Evolutionary conservation across 2,797 vertebrate species (phyloP).

Genomic region (Babyrousa celebensis): DNA sequence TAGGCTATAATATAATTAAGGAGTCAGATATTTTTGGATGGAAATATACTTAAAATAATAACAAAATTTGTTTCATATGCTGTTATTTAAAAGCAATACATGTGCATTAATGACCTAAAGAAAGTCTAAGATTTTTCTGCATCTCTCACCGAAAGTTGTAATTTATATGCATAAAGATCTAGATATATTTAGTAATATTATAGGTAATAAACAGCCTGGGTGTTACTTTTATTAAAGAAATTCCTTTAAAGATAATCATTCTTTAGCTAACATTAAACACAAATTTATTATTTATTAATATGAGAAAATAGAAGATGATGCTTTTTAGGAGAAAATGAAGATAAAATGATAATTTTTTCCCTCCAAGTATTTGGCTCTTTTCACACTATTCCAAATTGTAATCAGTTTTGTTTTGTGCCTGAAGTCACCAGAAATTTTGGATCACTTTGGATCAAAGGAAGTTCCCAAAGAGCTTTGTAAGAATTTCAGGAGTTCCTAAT

Average conservation of each 20-base stretch:
- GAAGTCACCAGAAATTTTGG: not conserved
- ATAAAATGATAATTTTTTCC: not conserved
- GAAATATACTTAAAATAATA: not conserved
- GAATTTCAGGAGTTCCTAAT: not conserved
- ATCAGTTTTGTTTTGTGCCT: not conserved
- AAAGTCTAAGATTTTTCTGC: not conserved
- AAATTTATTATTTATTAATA: constrained; percentile 8
- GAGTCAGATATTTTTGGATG: not conserved
- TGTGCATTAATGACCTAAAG: not conserved
- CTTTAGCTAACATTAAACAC: not conserved
- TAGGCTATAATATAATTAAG: not conserved
- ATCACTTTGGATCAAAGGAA: not conserved
- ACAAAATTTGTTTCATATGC: not conserved
- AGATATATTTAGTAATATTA: not conserved
- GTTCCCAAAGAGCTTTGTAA: not conserved
- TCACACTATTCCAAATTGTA: not conserved
- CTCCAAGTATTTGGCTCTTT: not conserved
- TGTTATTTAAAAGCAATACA: not conserved
- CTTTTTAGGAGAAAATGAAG: not conserved
- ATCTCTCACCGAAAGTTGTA: not conserved
- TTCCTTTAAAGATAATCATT: not conserved
- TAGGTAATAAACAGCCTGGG: not conserved
- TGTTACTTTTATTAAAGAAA: constrained; percentile 2
- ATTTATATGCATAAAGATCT: not conserved
- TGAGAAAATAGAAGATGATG: not conserved